Percentiles rank a stretch among this genome's conserved stretches.
Evolutionary conservation across 2,113 vertebrate genomes (phyloP).

Genomic region (Girardinichthys multiradiatus): DNA sequence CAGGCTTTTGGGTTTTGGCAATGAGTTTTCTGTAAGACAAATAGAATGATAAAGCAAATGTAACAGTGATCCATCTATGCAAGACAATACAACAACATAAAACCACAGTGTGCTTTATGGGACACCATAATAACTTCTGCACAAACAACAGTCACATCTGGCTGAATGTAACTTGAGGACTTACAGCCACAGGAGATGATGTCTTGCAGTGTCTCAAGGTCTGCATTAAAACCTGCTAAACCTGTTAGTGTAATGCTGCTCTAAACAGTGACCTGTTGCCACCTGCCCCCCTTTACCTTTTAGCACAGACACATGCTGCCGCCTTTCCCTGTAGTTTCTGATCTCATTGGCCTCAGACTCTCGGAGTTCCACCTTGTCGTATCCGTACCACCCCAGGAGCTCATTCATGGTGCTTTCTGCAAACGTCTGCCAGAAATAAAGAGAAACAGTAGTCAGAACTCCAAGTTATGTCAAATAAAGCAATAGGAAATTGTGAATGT

Average conservation of each 20-base stretch:
- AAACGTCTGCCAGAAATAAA: conserved; percentile 86
- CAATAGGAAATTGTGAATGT: conserved; percentile 56
- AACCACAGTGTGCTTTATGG: neutral
- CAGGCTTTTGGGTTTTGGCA: conserved; percentile 69
- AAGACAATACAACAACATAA: neutral
- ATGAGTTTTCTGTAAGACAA: conserved; percentile 75
- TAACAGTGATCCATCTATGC: conserved; percentile 49
- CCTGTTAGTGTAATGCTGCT: conserved; percentile 40
- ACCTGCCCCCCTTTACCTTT: conserved; percentile 85
- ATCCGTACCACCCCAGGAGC: conserved; percentile 97
- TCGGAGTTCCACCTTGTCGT: conserved; percentile 95
- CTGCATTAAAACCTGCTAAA: conserved; percentile 58
- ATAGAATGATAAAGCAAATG: conserved; percentile 26
- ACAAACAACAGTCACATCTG: conserved; percentile 47
- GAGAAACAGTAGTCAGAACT: conserved; percentile 10
- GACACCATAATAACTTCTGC: conserved; percentile 30
- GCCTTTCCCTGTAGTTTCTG: conserved; percentile 90
- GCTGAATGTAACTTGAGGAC: conserved; percentile 57
- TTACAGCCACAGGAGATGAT: conserved; percentile 14
- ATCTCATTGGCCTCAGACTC: conserved; percentile 95
- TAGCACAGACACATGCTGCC: conserved; percentile 96
- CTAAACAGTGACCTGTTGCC: conserved; percentile 13
- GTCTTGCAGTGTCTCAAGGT: conserved; percentile 49
- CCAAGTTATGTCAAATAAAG: conserved; percentile 12
- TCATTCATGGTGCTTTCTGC: conserved; percentile 99